Evolutionary conservation across 2,797 vertebrate genomes (phyloP), one percentile per base, ranked within the genome.

Genomic region (Acomys russatus): DNA sequence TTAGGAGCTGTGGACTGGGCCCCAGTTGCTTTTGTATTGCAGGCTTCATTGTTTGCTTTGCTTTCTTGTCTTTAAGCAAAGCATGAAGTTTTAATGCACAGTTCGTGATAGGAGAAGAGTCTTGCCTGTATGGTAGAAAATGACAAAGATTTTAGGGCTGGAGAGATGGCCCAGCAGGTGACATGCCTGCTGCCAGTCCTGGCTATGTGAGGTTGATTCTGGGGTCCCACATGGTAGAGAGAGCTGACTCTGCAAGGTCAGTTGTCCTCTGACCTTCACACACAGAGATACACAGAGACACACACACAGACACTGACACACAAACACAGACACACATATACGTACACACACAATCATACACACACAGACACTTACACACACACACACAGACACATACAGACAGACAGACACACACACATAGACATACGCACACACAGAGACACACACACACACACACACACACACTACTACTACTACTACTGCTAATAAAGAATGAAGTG

Each of bases 21-120:
- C 88, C 9, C 25, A 56, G 3, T 83, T 97, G 44, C 89, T 97
- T 92, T 88, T 74, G n/a, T 63, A 76, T 77, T 73, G 33, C 6
- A 70, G 85, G 56, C 97, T 95, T 97, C 79, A 74, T 96, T 93
- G 90, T 96, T 96, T 96, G 87, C 92, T 66, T 68, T 70, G 51
- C 28, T 61, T 20, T n/a, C 97, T 79, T 73, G 38, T 15, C 35
- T 85, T 74, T 82, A 92, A 73, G 80, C 80, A 66, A 95, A 94
- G 70, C 49, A 74, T 68, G 54, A 20, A 76, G 0, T 76, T 78
- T 35, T 91, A 82, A 44, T 51, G 33, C 61, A 49, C 4, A 68
- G 11, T 80, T 35, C 61, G 44, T 35, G 17, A 74, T 73, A 38
- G 17, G 86, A 33, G 30, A 23, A 63, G 66, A 9, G 8, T 78